phyloP scores from a whole-genome alignment of 2,888 invertebrate genomes.

The Microchrysa polita region DNA sequence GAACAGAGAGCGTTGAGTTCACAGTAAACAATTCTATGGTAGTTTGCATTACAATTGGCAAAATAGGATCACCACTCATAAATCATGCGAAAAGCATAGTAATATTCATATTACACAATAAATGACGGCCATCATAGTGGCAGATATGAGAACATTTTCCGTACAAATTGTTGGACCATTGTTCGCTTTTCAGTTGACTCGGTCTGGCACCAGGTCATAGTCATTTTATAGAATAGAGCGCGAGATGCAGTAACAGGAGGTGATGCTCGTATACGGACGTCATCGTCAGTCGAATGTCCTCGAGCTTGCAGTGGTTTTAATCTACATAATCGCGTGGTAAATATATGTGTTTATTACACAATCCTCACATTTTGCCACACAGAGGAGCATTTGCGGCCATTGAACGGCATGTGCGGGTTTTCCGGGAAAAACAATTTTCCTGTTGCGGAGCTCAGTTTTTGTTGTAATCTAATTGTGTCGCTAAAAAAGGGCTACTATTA shows the following conservation, averaged over 20 bases:
- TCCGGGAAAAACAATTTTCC: constrained; percentile 22
- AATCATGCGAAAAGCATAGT: not conserved
- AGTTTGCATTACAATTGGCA: constrained; percentile 33
- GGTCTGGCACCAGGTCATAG: too few species aligned
- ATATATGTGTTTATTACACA: constrained; percentile 28
- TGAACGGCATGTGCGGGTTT: not conserved
- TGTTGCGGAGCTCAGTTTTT: not conserved
- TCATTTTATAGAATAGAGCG: too few species aligned
- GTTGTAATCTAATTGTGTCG: constrained; percentile 22
- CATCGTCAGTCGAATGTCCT: not conserved
- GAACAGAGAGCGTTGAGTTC: not conserved
- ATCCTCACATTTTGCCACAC: not conserved
- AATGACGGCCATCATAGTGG: not conserved
- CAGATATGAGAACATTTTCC: constrained; percentile 4
- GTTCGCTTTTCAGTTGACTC: not conserved
- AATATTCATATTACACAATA: constrained; percentile 28
- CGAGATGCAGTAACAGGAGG: not conserved
- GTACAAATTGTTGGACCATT: not conserved
- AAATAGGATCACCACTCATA: not conserved
- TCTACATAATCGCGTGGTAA: constrained; percentile 29
- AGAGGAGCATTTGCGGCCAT: constrained; percentile 10
- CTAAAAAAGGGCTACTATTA: not conserved
- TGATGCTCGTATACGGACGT: not conserved
- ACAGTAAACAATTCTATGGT: constrained; percentile 20
- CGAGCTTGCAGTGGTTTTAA: constrained; percentile 12